Evolutionary conservation across 2,888 invertebrate genomes (phyloP).

Genomic region (Theodoxus fluviatilis): DNA sequence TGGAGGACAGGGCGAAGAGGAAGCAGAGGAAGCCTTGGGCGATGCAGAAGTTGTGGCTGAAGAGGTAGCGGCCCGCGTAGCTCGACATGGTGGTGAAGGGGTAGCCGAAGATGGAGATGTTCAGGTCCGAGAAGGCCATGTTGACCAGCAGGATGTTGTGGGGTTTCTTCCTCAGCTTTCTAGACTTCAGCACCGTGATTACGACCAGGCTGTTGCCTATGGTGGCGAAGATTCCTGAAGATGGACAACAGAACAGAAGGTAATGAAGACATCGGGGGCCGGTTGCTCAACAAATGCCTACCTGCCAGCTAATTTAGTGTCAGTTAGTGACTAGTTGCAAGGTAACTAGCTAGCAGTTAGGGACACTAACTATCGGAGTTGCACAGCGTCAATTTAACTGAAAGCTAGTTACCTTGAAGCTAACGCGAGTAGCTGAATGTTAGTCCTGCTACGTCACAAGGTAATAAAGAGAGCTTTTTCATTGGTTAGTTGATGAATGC

Average conservation of each 20-base stretch:
- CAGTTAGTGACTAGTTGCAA: too few relatives aligned
- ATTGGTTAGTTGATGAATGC: too few relatives aligned
- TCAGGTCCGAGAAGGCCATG: conserved; percentile 38
- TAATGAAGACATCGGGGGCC: too few relatives aligned
- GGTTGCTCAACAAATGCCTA: too few relatives aligned
- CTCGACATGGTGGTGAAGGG: conserved; percentile 33
- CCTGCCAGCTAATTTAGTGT: too few relatives aligned
- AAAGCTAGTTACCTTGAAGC: too few relatives aligned
- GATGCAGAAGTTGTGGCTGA: conserved; percentile 30
- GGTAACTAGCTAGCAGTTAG: too few relatives aligned
- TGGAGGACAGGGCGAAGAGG: conserved; percentile 31
- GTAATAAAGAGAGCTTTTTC: too few relatives aligned
- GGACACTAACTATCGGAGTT: too few relatives aligned
- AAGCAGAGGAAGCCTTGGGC: conserved; percentile 37
- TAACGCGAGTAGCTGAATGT: too few relatives aligned
- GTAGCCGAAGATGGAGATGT: conserved; percentile 37
- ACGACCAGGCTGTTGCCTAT: conserved; percentile 28
- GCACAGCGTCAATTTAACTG: too few relatives aligned
- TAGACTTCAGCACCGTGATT: conserved; percentile 18
- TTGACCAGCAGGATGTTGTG: conserved; percentile 37
- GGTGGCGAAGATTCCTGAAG: conserved; percentile 27
- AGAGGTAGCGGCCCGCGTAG: conserved; percentile 34
- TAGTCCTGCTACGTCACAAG: too few relatives aligned
- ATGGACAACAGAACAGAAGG: not conserved
- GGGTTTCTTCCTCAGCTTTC: conserved; percentile 28